Base-by-base conservation (phyloP, 2,797 vertebrate species). In the Pygocentrus nattereri region DNA sequence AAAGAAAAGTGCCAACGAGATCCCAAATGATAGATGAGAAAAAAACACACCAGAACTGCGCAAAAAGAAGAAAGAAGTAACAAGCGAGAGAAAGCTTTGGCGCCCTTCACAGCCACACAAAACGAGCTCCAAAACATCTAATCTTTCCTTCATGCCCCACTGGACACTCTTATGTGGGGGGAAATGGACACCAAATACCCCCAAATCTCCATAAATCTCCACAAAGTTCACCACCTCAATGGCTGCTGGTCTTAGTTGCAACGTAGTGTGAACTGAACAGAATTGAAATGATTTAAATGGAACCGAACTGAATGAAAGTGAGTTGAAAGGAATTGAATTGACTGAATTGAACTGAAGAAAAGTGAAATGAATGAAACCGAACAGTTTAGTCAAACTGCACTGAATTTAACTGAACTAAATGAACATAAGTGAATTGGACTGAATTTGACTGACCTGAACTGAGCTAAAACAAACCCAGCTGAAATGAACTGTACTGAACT, bases 1-100 rank as follows among this genome's bases (percentile, higher is more conserved):
- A 70, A 70, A 47, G 47, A 30, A 70, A 50, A 70, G 68, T 50
- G 68, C 44, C 68, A 70, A 70, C 47, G 23, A 70, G 68, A 70
- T 49, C 44, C 68, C 25, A 70, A 70, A 49, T 70, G 30, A 30
- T 27, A 50, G 25, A 70, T 27, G 16, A 18, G n/a, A 16, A 25
- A 47, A 69, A 23, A 23, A 25, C 25, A 49, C 41, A 27, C 44
- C 21, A 10, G 68, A 50, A 50, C 23, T 16, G 25, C 47, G 25
- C 23, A 47, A 30, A 31, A 62, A 31, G 61, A 21, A 67, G 49
- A 72, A 54, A 31, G 67, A 70, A 23, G 49, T 25, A 72, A 52
- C 1, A 31, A 30, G 47, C 44, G 3, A 7, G 27, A 21, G 23
- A 72, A 54, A 72, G 47, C 69, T 72, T n/a, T 25, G 18, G 25